Evolutionary conservation across 2,113 vertebrate genomes (phyloP), one percentile per base, ranked within the genome.

Genomic region (Thomomys bottae): DNA sequence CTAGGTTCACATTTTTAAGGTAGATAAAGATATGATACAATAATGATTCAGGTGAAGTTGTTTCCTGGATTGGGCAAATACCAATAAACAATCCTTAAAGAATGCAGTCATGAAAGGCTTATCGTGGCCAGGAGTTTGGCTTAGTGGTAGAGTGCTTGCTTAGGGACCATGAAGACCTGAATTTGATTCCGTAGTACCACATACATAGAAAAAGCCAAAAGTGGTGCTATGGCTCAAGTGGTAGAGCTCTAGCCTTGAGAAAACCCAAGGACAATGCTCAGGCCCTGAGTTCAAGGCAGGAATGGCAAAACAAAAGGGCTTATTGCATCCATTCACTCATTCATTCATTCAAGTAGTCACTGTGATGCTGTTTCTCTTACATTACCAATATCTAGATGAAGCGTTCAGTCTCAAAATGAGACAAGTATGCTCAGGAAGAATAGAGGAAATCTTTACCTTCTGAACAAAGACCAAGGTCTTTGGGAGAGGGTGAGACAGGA

Each of bases 371-470:
- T 42, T 87, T 80, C 45, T 71, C 20, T 59, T 42, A 3, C 23
- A 28, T 73, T 67, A 36, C 57, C 9, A 54, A 15, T 24, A 68
- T 32, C 36, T 24, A 6, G 83, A 68, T 23, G 30, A 67, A 64
- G 59, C 59, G 36, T 87, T 78, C 66, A 61, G 57, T 63, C 71
- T 78, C 49, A 54, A 30, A 77, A 81, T 40, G 76, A 75, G 72
- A 34, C 21, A 14, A 15, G 24, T 30, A 23, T 4, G 0, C 26
- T 30, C 34, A 15, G 3, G 23, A 28, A 63, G 34, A 21, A 70
- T 38, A 89, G 54, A 83, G 70, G 72, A 75, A 40, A 57, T 76
- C 26, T 63, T 92, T 86, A 42, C 17, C 91, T 92, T 92, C 49
- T 75, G 26, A 82, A n/a, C 40, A 84, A 66, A 86, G 38, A 68